phyloP scores from a whole-genome alignment of 92 coral and sea anemone genomes.

The Parazoanthus atlanticus region DNA sequence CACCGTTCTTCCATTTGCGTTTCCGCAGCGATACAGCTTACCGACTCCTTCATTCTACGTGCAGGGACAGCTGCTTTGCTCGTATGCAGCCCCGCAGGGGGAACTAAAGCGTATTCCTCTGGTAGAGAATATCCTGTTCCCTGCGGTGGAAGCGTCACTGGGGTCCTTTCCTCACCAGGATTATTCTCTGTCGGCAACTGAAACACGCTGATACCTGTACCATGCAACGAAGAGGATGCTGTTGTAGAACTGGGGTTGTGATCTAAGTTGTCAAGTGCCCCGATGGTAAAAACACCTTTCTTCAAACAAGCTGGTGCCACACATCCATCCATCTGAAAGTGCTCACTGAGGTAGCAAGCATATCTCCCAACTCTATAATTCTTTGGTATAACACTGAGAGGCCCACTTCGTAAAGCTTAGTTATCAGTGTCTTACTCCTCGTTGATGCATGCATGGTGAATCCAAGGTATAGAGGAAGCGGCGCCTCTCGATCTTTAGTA shows the following conservation, averaged over 20 bases:
- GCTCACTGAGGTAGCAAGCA: conserved; percentile 67
- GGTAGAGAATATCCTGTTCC: conserved; percentile 62
- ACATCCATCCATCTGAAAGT: conserved; percentile 57
- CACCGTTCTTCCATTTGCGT: conserved; percentile 56
- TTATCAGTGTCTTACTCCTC: conserved; percentile 75
- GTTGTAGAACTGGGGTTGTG: conserved; percentile 70
- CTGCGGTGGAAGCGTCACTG: conserved; percentile 56
- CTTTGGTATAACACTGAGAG: conserved; percentile 74
- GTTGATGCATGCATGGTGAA: conserved; percentile 61
- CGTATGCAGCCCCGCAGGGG: conserved; percentile 68
- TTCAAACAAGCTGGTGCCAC: conserved; percentile 55
- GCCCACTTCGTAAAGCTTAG: conserved; percentile 71
- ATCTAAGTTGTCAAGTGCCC: conserved; percentile 65
- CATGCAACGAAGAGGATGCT: conserved; percentile 67
- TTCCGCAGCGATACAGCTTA: conserved; percentile 41
- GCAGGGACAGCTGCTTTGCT: conserved; percentile 56
- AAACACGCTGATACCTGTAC: conserved; percentile 71
- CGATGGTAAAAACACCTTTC: conserved; percentile 57
- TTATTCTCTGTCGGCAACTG: conserved; percentile 44
- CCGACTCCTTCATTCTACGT: conserved; percentile 47
- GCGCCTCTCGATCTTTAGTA: conserved; percentile 71
- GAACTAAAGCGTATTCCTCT: conserved; percentile 6
- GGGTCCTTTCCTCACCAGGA: conserved; percentile 47
- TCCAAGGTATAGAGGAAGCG: conserved; percentile 70
- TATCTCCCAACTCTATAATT: conserved; percentile 74